phyloP scores from a whole-genome alignment of 2,113 vertebrate genomes.

The Hiodon tergisus region DNA sequence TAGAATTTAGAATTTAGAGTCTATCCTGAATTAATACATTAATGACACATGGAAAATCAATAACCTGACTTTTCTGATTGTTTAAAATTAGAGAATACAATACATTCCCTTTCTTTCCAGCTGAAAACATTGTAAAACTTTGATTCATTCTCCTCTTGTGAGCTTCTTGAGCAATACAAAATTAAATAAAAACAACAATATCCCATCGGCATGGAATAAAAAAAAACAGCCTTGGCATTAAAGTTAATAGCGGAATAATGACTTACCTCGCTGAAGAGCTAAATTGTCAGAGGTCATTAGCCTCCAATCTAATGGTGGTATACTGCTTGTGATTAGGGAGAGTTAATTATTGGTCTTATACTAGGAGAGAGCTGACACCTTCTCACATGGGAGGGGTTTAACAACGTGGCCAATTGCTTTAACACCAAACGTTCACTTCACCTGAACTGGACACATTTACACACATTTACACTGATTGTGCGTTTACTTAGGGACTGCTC shows the following conservation, averaged over 20 bases:
- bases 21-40: neutral
- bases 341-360: slow-evolving; percentile 34
- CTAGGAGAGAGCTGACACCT: slow-evolving; percentile 8
- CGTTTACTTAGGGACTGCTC: too few relatives aligned
- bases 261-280: slow-evolving; percentile 34
- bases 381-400: slow-evolving; percentile 40
- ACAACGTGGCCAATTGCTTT: neutral
- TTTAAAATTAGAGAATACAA: neutral
- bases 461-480: neutral
- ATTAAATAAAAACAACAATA: neutral
- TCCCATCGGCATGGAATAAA: neutral
- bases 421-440: neutral
- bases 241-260: neutral
- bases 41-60: neutral
- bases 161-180: neutral
- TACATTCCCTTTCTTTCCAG: neutral
- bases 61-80: neutral
- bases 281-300: slow-evolving; percentile 26
- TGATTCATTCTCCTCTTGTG: neutral
- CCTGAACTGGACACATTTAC: neutral
- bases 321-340: slow-evolving; percentile 19
- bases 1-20: neutral
- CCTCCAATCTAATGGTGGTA: slow-evolving; percentile 9
- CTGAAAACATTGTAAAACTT: neutral
- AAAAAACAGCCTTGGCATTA: neutral